These are phyloP conservation scores for Pseudopodoces humilis DNA, from an alignment of 2,113 vertebrate species.

Conservation along the genomic window DNA sequence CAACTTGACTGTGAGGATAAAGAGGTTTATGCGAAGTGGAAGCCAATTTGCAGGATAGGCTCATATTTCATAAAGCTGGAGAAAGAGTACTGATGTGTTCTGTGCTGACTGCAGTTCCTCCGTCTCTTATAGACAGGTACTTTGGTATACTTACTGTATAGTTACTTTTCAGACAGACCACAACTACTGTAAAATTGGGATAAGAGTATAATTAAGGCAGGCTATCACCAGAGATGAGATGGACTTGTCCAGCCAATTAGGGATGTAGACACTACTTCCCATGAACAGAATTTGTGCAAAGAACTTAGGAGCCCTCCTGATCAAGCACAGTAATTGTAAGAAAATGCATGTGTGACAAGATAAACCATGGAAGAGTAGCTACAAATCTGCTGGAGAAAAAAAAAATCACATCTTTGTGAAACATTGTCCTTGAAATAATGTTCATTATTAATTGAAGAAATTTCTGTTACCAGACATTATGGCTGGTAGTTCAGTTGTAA, in stretches of 20 bases:
- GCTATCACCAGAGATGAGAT: background rate
- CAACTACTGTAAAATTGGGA: background rate
- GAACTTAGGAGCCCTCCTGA: background rate
- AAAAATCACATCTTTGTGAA: background rate
- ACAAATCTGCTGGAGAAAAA: background rate
- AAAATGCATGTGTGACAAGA: background rate
- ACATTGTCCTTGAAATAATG: background rate
- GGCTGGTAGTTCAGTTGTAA: background rate
- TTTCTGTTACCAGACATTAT: background rate
- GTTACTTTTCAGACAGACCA: background rate
- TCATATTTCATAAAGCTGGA: background rate
- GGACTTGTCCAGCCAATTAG: background rate
- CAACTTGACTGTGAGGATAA: background rate
- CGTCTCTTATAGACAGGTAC: background rate
- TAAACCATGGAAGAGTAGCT: background rate
- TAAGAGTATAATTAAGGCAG: background rate
- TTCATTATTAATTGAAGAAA: background rate
- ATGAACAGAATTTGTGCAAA: background rate
- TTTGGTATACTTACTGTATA: background rate
- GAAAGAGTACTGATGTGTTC: background rate
- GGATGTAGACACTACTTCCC: background rate
- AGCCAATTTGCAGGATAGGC: background rate
- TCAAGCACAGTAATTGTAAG: background rate
- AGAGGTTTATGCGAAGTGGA: background rate
- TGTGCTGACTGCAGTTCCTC: background rate